A percentile compares a stretch with the other conserved stretches of the same genome.
Evolutionary conservation across 2,797 vertebrate species (phyloP).

Genomic region (Phyllotis vaccarum): DNA sequence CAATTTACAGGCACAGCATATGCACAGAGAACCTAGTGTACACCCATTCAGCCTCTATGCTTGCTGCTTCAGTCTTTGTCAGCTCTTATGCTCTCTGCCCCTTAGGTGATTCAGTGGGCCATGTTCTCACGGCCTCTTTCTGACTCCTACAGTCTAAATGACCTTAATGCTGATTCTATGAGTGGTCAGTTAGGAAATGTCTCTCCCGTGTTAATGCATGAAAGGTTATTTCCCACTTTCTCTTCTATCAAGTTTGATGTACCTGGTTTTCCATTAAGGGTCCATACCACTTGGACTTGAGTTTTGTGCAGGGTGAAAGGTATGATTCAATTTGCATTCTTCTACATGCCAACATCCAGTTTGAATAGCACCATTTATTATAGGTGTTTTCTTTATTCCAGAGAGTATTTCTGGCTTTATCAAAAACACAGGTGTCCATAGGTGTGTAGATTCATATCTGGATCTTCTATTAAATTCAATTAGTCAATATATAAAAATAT

Average conservation of each 20-base stretch:
- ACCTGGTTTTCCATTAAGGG: background rate
- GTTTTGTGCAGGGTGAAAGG: background rate
- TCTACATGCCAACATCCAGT: background rate
- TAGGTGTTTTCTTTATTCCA: background rate
- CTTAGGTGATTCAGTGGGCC: background rate
- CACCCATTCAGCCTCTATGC: too few relatives aligned
- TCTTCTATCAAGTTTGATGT: background rate
- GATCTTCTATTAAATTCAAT: background rate
- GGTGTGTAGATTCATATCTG: background rate
- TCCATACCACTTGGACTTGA: background rate
- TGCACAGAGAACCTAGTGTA: background rate
- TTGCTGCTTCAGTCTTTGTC: background rate
- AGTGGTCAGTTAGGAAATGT: background rate
- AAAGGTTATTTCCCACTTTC: background rate
- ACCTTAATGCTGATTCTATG: background rate
- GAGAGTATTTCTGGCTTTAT: background rate
- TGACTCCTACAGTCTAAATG: background rate
- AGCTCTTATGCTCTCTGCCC: background rate
- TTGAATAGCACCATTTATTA: background rate
- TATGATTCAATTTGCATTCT: background rate
- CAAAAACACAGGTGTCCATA: background rate
- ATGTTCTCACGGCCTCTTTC: background rate
- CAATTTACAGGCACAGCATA: background rate
- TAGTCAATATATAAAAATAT: background rate
- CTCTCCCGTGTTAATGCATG: too few relatives aligned